Base-by-base conservation (phyloP, 2,797 vertebrate species). In the Fistularia tabacaria region DNA sequence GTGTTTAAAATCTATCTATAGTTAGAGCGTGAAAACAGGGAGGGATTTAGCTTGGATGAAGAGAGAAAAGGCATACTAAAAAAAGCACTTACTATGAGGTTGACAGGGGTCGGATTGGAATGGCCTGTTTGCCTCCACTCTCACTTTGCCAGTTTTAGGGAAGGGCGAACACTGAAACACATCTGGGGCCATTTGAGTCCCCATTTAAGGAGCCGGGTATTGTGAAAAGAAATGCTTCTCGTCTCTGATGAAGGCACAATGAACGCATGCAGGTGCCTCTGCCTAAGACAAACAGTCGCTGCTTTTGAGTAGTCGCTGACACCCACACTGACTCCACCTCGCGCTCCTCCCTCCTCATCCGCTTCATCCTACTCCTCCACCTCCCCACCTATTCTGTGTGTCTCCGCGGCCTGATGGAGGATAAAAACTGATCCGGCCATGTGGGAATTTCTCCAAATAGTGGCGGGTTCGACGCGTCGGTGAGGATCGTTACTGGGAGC, bases 311-410 rank as follows among this genome's bases (percentile, higher is more conserved):
- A 61, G 59, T 62, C 56, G 68, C 69, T 52, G 73, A 85, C 67
- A 59, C 73, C 70, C 71, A 76, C 82, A 59, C 46, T 36, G 51
- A 48, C 76, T 68, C 82, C 74, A 77, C 78, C 80, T 75, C 72
- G 36, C 5, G 54, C 78, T 79, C 79, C 83, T 68, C 77, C 77
- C 40, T 50, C 46, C 62, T 40, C 48, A 41, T 54, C 49, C 1
- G 49, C 66, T 64, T 53, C 79, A 67, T 79, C 79, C 76, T 57
- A 64, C 79, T 85, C 79, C 74, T 68, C 77, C 77, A 73, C 66
- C 74, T 77, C 72, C 73, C 74, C 76, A 70, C 61, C 69, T 76
- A 74, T 50, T 74, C 69, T 67, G 80, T 74, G 79, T 77, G 76
- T 76, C 74, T 74, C 78, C 15, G 74, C 64, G 70, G 66, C 82